Conservation (phyloP, 92 coral and sea anemone genomes). For the Actinostola sp. region DNA sequence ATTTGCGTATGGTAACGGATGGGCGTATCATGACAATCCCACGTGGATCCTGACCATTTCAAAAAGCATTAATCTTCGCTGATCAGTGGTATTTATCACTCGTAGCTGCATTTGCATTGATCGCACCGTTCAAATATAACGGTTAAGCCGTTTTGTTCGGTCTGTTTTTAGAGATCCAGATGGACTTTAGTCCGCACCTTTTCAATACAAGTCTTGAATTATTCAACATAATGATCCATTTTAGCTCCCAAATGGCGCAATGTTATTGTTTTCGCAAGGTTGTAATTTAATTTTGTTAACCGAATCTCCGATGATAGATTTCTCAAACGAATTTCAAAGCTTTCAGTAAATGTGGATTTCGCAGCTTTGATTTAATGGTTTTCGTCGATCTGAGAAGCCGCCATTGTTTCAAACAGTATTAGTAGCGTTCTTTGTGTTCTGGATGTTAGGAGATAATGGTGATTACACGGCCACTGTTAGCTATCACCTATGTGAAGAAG, state of each 20-base stretch:
- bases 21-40: constrained; percentile 5
- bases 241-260: no score
- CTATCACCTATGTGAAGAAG: background rate
- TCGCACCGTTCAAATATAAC: background rate
- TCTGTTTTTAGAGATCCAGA: no score
- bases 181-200: no score
- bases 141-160: no score
- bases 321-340: no score
- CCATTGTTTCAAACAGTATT: background rate
- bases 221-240: background rate
- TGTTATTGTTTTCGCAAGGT: no score
- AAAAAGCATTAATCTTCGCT: background rate
- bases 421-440: background rate
- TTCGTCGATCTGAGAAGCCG: background rate
- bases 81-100: background rate
- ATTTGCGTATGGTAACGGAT: background rate
- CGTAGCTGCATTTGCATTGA: background rate
- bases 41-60: background rate
- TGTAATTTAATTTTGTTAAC: no score
- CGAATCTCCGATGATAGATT: no score
- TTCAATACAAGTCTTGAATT: no score
- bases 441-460: background rate
- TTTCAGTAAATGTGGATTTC: no score
- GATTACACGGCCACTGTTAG: background rate
- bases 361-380: no score